Base-by-base conservation (phyloP, 2,113 vertebrate genomes). In the Myiozetetes cayanensis region DNA sequence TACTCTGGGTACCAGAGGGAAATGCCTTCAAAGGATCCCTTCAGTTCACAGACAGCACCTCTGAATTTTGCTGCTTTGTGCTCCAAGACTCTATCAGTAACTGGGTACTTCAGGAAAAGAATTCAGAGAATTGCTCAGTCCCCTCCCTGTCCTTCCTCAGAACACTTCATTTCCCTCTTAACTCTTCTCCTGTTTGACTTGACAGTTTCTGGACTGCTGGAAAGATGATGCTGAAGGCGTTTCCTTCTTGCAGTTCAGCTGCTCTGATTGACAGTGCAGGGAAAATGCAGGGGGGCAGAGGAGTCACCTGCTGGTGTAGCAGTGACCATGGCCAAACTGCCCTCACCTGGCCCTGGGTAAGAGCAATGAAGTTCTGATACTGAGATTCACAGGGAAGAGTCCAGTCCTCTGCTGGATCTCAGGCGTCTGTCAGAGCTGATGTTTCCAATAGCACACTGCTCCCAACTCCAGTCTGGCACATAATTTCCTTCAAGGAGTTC, bases 181-280 rank as follows among this genome's bases (percentile, higher is more conserved):
- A 87, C 59, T 91, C 75, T 79, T 82, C 85, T 62, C 44, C 67
- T 92, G 39, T 87, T 95, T 92, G 85, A 75, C 75, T 76, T 83
- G 39, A 50, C 87, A 87, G 87, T 96, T 95, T 92, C 95, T 93
- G 66, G 66, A 77, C 88, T 97, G 93, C 71, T 96, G 70, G 90
- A 94, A 96, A 94, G 89, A 90, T 47, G 80, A 72, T 95, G 63
- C 75, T 82, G 74, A 39, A 73, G 50, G 47, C 80, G 35, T 91
- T 94, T 90, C 78, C 50, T 94, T 63, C 81, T 90, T 87, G 47
- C 74, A 87, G 71, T 88, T 87, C 27, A 86, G 53, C 67, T 2
- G 3, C 91, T 78, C 50, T 92, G 80, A 91, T 52, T 92, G 88
- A 91, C 95, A 94, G 65, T 58, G 39, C 67, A 28, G 72, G 75